Evolutionary conservation across 2,113 vertebrate genomes (phyloP).

Genomic region (Dissostichus mawsoni): DNA sequence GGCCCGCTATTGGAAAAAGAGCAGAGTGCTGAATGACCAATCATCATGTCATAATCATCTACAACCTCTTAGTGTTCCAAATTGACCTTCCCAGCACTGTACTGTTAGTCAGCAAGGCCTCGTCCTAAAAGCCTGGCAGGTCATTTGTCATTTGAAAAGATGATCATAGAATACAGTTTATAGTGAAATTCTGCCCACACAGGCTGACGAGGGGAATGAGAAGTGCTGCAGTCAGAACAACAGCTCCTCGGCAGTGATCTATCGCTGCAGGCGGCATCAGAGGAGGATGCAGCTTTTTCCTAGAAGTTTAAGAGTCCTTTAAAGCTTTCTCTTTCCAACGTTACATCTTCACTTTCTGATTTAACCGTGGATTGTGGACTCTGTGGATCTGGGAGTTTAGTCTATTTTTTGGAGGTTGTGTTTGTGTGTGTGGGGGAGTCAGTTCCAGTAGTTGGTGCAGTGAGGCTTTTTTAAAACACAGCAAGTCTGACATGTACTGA

Average conservation of each 20-base stretch:
- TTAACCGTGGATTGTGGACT: slow-evolving; percentile 32
- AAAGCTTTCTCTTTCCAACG: slow-evolving; percentile 2
- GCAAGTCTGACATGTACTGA: neutral
- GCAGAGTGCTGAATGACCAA: too few species aligned
- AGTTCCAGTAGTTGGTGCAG: neutral
- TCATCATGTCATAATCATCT: too few species aligned
- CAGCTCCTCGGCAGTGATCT: slow-evolving; percentile 35
- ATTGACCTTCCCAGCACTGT: too few species aligned
- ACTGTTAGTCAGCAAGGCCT: neutral
- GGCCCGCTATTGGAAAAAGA: too few species aligned
- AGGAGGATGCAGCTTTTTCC: slow-evolving; percentile 28
- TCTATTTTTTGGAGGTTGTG: neutral
- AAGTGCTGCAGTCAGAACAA: slow-evolving; percentile 21
- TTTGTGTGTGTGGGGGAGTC: too few species aligned
- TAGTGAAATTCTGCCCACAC: neutral
- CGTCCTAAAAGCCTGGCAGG: neutral
- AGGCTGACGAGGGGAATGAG: neutral
- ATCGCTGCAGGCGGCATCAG: slow-evolving; percentile 21
- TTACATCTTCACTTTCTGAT: neutral
- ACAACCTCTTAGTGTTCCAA: too few species aligned
- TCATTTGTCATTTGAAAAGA: neutral
- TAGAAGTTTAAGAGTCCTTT: slow-evolving; percentile 27
- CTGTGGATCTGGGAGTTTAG: neutral
- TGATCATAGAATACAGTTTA: neutral
- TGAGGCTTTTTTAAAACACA: slow-evolving; percentile 19